Base-by-base conservation (phyloP, 1,140 invertebrate species). In the Ceratoteleas bidentatus region DNA sequence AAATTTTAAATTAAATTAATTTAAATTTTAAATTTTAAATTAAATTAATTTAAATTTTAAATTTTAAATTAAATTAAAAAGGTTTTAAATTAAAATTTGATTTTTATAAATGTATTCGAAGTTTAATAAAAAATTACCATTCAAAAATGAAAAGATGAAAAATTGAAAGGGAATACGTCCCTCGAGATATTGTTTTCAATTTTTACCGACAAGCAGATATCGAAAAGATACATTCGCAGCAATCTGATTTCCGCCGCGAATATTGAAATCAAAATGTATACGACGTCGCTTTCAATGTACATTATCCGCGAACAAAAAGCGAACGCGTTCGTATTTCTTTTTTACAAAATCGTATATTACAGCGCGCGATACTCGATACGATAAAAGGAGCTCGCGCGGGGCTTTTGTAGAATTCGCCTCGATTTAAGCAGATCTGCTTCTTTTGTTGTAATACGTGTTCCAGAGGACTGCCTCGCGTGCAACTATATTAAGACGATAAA, bases 361-460 rank as follows among this genome's bases (percentile, higher is more conserved):
- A 43, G 49, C 9, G 11, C 34, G 43, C 14, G 62, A 54, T 65
- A 54, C 62, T 13, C 62, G 62, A 65, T 54, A 65, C 16, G 50
- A 65, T 54, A 54, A 65, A 65, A 43, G 49, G 16, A 54, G 43
- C 24, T 24, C 62, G 33, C 43, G 60, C 33, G 11, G n/a, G 24
- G 49, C 62, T 65, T 54, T 65, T 65, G 49, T 65, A 54, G 62
- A 40, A 65, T 65, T 65, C 32, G 49, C 50, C 34, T 54, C 62
- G 11, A 54, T 65, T 65, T 53, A 54, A 65, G 50, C 49, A 40
- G 62, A 65, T 61, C 58, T 47, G 45, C 13, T 43, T 36, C 54
- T 40, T 45, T 65, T 52, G 34, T 53, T 64, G 61, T 47, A 64
- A 40, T 40, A 53, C 49, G 49, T 52, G 7, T 53, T 33, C 34